phyloP scores from a whole-genome alignment of 2,888 invertebrate genomes.

The Cantharis rufa region DNA sequence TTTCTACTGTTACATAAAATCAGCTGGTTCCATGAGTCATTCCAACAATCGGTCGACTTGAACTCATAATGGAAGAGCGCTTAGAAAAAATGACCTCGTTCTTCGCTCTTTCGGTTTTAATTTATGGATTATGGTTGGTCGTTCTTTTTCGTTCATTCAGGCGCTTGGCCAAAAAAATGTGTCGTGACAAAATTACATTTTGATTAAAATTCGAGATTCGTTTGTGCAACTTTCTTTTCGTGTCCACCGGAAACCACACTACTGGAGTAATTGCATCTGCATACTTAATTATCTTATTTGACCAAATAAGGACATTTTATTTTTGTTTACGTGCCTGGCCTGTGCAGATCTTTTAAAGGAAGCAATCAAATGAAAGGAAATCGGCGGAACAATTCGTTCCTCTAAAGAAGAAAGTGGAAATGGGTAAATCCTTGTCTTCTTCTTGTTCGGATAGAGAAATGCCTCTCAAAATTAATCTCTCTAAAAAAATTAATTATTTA shows the following conservation, averaged over 20 bases:
- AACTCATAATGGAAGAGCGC: background rate
- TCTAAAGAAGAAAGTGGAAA: too few relatives aligned
- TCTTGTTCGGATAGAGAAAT: too few relatives aligned
- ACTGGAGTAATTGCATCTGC: background rate
- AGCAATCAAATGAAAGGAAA: background rate
- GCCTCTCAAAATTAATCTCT: too few relatives aligned
- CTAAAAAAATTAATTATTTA: too few relatives aligned
- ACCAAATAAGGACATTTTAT: background rate
- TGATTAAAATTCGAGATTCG: background rate
- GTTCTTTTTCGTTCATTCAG: background rate
- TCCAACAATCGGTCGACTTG: background rate
- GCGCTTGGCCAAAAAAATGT: background rate
- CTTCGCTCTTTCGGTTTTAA: background rate
- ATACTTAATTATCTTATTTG: background rate
- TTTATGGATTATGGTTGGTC: background rate
- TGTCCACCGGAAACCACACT: background rate
- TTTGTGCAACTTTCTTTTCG: background rate
- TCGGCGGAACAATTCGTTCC: too few relatives aligned
- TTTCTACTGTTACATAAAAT: constrained; percentile 10
- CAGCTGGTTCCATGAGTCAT: constrained; percentile 3
- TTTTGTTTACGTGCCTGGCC: background rate
- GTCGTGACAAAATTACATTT: background rate
- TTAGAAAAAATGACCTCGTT: background rate
- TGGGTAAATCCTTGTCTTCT: too few relatives aligned
- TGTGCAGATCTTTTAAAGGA: background rate